phyloP scores from a whole-genome alignment of 2,113 vertebrate genomes.

The Sclerurus mexicanus region DNA sequence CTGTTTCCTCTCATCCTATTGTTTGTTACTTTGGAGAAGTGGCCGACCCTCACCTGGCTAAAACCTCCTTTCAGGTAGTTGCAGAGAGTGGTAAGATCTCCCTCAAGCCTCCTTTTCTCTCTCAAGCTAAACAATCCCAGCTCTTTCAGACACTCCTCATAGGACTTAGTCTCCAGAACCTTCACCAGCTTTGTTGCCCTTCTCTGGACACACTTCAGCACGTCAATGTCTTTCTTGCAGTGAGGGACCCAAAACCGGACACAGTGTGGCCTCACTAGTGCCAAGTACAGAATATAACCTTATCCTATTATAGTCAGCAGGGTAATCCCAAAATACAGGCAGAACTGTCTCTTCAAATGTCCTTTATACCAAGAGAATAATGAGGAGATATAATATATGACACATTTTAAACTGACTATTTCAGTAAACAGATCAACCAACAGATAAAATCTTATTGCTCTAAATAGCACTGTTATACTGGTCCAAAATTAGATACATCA shows the following conservation, averaged over 20 bases:
- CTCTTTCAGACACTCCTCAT: neutral
- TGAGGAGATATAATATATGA: neutral
- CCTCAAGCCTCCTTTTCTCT: neutral
- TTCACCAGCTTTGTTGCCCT: neutral
- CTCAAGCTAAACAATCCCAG: neutral
- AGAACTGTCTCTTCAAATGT: neutral
- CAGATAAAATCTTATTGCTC: conserved; percentile 17
- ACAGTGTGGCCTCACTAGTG: neutral
- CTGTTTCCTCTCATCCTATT: neutral
- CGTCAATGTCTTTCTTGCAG: neutral
- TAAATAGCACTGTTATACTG: neutral
- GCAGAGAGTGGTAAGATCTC: neutral
- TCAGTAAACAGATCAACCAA: conserved; percentile 25
- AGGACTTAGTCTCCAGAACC: neutral
- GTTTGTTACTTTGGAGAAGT: neutral
- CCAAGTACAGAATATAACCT: neutral
- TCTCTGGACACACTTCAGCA: neutral
- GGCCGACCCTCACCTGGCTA: neutral
- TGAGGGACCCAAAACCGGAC: neutral
- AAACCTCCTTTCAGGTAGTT: neutral
- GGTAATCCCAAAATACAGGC: neutral
- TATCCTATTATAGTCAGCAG: neutral
- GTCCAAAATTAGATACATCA: conserved; percentile 39
- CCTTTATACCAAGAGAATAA: neutral
- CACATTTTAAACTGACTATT: neutral